Conservation (phyloP, 1,140 invertebrate genomes). For the Caenorhabditis elegans region WBcel235 BX284602.5:11000501-11001000, state of each 20-base stretch:
- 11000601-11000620: too few relatives aligned
- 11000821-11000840: background rate
- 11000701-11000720: background rate
- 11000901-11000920: too few relatives aligned
- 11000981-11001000: background rate
- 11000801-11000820: too few relatives aligned
- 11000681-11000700: too few relatives aligned
- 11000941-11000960: constrained; percentile 20
- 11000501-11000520: background rate
- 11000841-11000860: background rate
- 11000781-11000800: background rate
- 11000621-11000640: too few relatives aligned
- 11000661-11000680: too few relatives aligned
- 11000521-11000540: too few relatives aligned
- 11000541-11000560: background rate
- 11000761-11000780: background rate
- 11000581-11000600: too few relatives aligned
- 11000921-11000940: too few relatives aligned
- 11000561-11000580: too few relatives aligned
- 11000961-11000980: constrained; percentile 13
- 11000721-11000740: background rate
- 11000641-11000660: too few relatives aligned
- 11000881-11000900: background rate
- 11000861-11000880: background rate
- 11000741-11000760: background rate